These are phyloP conservation scores for Mesochorus sp. DNA, from an alignment of 2,888 invertebrate genomes.

Conservation along the genomic window DNA sequence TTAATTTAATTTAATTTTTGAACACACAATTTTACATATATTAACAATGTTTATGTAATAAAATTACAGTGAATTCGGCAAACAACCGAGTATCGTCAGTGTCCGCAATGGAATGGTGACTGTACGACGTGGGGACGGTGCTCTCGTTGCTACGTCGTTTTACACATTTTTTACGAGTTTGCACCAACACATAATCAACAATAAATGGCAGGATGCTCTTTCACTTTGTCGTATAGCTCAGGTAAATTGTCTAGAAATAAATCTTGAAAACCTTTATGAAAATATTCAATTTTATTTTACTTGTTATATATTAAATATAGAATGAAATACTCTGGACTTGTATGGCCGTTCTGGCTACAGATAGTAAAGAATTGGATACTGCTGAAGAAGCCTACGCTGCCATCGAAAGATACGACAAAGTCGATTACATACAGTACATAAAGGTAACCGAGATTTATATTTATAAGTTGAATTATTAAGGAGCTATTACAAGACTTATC, in stretches of 20 bases:
- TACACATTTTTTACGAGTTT: slow-evolving; percentile 81
- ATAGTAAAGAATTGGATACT: slow-evolving; percentile 92
- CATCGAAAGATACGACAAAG: slow-evolving; percentile 93
- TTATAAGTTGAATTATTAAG: too few relatives aligned
- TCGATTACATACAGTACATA: slow-evolving; percentile 91
- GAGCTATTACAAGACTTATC: neutral
- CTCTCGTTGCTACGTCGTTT: slow-evolving; percentile 85
- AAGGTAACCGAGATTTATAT: too few relatives aligned
- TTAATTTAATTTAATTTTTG: too few relatives aligned
- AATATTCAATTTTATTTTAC: neutral
- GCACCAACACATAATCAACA: slow-evolving; percentile 88
- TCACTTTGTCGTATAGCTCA: slow-evolving; percentile 89
- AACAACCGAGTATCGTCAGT: slow-evolving; percentile 90
- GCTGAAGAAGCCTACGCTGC: slow-evolving; percentile 98
- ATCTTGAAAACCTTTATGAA: neutral
- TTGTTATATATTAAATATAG: slow-evolving; percentile 68
- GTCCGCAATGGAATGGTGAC: slow-evolving; percentile 93
- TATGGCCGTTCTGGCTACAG: slow-evolving; percentile 94
- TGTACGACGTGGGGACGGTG: slow-evolving; percentile 94
- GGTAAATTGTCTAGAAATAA: slow-evolving; percentile 77
- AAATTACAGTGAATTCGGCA: slow-evolving; percentile 90
- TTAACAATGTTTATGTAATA: neutral
- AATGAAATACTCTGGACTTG: slow-evolving; percentile 95
- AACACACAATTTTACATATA: too few relatives aligned
- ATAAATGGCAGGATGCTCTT: slow-evolving; percentile 93